Evolutionary conservation across 1,140 invertebrate genomes (phyloP).

Genomic region (Drosophila sturtevanti): DNA sequence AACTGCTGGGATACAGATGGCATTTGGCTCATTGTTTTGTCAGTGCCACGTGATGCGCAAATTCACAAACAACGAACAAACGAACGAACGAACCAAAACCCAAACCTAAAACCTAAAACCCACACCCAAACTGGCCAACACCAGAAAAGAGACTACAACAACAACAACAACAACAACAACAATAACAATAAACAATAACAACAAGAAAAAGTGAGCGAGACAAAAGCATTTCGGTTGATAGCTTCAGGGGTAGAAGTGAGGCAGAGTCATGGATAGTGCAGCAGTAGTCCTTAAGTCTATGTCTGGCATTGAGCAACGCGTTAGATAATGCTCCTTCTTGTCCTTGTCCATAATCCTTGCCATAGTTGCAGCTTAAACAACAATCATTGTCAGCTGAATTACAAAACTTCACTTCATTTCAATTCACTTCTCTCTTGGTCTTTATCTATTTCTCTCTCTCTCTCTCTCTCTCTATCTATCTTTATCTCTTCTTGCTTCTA

Average conservation of each 20-base stretch:
- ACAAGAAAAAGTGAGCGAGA: conserved; percentile 7
- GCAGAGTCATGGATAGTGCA: conserved; percentile 23
- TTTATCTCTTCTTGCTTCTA: background rate
- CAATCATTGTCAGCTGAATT: conserved; percentile 56
- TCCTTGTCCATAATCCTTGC: conserved; percentile 45
- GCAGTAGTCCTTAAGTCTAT: conserved; percentile 44
- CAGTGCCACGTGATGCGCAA: conserved; percentile 73
- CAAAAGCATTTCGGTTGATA: background rate
- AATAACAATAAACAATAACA: conserved; percentile 18
- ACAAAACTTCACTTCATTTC: conserved; percentile 32
- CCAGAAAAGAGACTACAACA: conserved; percentile 45
- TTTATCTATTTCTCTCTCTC: background rate
- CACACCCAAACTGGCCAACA: conserved; percentile 63
- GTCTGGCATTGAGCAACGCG: conserved; percentile 29
- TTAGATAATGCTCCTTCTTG: conserved; percentile 49
- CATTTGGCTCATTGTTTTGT: conserved; percentile 70
- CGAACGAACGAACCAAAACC: conserved; percentile 19
- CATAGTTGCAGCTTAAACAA: conserved; percentile 48
- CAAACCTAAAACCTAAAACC: too few species aligned
- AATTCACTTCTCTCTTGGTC: background rate
- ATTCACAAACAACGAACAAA: conserved; percentile 60
- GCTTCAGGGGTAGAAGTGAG: background rate
- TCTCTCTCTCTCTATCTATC: background rate
- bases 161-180: conserved; percentile 18
- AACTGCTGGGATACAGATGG: conserved; percentile 41